Conservation (phyloP, 2,797 vertebrate genomes). For the Holocentrus rufus region DNA sequence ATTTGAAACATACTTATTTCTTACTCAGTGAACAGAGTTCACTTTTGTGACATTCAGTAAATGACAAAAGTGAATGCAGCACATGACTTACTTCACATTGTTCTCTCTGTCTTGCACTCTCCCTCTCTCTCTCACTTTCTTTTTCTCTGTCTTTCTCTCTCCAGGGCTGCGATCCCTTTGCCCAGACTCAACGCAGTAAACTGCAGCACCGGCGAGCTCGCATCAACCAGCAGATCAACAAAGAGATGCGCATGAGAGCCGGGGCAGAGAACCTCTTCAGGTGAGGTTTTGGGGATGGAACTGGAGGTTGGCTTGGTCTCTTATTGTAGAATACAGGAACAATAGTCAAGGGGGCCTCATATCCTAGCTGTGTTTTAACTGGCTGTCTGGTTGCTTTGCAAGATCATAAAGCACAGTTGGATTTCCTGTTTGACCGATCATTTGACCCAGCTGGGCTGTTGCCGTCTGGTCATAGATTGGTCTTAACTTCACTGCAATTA, state of each 20-base stretch:
- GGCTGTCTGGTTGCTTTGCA: background rate
- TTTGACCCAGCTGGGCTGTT: background rate
- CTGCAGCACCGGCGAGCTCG: slow-evolving; percentile 87
- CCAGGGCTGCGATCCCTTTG: slow-evolving; percentile 86
- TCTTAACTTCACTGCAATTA: background rate
- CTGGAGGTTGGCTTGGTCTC: background rate
- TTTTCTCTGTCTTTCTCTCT: background rate
- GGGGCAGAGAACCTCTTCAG: slow-evolving; percentile 95
- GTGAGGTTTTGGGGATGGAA: slow-evolving; percentile 72
- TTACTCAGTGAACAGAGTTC: background rate
- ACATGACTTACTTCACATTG: no score
- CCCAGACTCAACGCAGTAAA: slow-evolving; percentile 84
- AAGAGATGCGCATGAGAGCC: slow-evolving; percentile 90
- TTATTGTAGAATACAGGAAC: background rate
- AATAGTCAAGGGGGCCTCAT: background rate
- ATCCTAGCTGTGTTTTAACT: background rate
- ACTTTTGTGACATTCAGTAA: no score
- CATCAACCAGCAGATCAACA: slow-evolving; percentile 95
- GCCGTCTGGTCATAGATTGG: background rate
- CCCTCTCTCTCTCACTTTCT: background rate
- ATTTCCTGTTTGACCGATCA: background rate
- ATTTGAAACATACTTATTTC: no score
- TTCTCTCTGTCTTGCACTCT: background rate
- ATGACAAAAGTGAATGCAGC: no score
- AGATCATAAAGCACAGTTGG: background rate